A percentile compares a stretch with the other conserved stretches of the same genome.
Evolutionary conservation across 1,140 invertebrate genomes (phyloP).

Genomic region (Leptopilina boulardi): DNA sequence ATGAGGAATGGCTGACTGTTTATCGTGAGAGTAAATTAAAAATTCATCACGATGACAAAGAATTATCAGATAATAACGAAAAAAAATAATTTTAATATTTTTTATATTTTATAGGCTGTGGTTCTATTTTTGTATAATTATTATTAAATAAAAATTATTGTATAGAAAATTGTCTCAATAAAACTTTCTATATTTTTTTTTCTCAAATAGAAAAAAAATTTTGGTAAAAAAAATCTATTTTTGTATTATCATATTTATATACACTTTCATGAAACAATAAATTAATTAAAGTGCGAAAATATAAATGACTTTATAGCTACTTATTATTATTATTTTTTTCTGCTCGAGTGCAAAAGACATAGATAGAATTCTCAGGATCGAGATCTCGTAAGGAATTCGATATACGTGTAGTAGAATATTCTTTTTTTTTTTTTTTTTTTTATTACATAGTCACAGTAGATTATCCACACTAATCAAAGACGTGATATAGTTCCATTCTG

Average conservation of each 20-base stretch:
- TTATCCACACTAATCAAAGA: conserved; percentile 12
- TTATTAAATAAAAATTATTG: no score
- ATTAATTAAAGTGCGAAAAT: not conserved
- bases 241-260: conserved; percentile 1
- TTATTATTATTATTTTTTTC: not conserved
- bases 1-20: not conserved
- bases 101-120: no score
- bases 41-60: not conserved
- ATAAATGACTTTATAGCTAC: not conserved
- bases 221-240: conserved; percentile 13
- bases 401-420: conserved; percentile 1
- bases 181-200: no score
- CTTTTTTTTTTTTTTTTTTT: not conserved
- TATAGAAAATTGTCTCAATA: no score
- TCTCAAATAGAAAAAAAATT: no score
- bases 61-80: not conserved
- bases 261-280: not conserved
- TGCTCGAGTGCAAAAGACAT: not conserved
- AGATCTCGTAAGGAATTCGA: conserved; percentile 17
- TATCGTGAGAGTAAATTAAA: not conserved
- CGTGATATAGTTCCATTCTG: conserved; percentile 3
- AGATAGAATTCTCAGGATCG: not conserved
- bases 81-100: no score
- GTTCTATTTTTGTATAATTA: no score
- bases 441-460: not conserved